Evolutionary conservation across 1,140 invertebrate genomes (phyloP), one percentile per base, ranked within the genome.

Genomic region (Dolichoris vasculosae): DNA sequence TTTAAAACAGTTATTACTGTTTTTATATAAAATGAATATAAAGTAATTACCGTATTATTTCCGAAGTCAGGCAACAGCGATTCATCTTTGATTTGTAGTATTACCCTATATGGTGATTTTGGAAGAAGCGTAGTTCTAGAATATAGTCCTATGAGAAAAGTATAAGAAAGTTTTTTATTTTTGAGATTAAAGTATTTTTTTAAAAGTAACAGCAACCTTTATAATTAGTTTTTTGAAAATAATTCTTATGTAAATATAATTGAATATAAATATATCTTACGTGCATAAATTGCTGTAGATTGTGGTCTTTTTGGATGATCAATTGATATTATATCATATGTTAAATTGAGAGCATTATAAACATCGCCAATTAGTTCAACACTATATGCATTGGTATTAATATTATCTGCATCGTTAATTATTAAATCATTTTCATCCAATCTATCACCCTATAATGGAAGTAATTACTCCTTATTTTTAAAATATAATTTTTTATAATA

Each of bases 41-140:
- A 35, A 35, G 30, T 80, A 87, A 89, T 92, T 84, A 93, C 93
- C 83, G 90, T 88, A 87, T 92, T 91, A 40, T 91, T 88, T 26
- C 90, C 92, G 46, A 90, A 87, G 30, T 89, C 89, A 13, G 91
- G 87, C 4, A 92, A 77, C 30, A 94, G 86, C 23, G 90, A 90
- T 80, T 91, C 91, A 82, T 94, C 93, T 30, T 86, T 91, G 0
- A 93, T 90, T 87, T 91, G 93, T 38, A 94, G 87, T 2, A 90
- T 85, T n/a, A 94, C 91, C 75, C 86, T 89, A 87, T 93, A 94
- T 11, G 93, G 92, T 2, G 92, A 93, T 85, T 91, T 91, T n/a
- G 93, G 92, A 26, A 93, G 81, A 0, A 92, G 81, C 43, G 92
- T 93, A 4, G 90, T 93, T 73, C 87, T 90, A 1, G 91, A 88